Evolutionary conservation across 2,113 vertebrate species (phyloP).

Genomic region (Vulpes lagopus): DNA sequence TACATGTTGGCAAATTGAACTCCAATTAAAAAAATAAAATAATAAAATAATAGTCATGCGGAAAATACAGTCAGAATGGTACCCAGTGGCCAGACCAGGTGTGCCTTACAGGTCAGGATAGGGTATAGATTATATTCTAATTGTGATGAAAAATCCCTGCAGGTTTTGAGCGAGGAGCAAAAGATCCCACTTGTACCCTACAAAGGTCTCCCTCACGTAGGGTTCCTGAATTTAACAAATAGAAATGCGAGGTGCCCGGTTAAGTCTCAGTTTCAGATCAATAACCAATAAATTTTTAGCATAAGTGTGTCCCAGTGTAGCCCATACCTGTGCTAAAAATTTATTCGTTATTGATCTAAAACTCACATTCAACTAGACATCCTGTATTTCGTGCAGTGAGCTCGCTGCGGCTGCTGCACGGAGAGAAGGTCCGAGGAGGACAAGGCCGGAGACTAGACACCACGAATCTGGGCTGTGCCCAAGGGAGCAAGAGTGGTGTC

Average conservation of each 20-base stretch:
- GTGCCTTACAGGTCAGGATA: neutral
- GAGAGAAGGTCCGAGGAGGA: neutral
- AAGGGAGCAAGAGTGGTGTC: rapidly evolving
- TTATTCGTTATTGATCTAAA: neutral
- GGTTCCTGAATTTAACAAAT: neutral
- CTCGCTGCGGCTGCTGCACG: neutral
- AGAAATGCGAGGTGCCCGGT: neutral
- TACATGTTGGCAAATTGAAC: too few species aligned
- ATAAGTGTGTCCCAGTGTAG: neutral
- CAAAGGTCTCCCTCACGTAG: neutral
- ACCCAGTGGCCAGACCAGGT: neutral
- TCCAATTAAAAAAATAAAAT: too few species aligned
- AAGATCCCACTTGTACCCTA: neutral
- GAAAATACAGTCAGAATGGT: neutral
- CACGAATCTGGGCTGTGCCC: neutral
- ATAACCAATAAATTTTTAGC: neutral
- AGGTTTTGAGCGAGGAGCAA: neutral
- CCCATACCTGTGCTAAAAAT: neutral
- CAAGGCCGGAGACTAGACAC: neutral
- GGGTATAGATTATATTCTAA: neutral
- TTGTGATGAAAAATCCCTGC: neutral
- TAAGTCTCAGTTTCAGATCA: neutral
- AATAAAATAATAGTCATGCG: neutral
- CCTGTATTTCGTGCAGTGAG: neutral
- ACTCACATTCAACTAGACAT: too few species aligned